A percentile compares a stretch with the other conserved stretches of the same genome.
These are phyloP conservation scores for Heterohyrax brucei DNA, from an alignment of 2,797 vertebrate genomes.

Conservation along the genomic window DNA sequence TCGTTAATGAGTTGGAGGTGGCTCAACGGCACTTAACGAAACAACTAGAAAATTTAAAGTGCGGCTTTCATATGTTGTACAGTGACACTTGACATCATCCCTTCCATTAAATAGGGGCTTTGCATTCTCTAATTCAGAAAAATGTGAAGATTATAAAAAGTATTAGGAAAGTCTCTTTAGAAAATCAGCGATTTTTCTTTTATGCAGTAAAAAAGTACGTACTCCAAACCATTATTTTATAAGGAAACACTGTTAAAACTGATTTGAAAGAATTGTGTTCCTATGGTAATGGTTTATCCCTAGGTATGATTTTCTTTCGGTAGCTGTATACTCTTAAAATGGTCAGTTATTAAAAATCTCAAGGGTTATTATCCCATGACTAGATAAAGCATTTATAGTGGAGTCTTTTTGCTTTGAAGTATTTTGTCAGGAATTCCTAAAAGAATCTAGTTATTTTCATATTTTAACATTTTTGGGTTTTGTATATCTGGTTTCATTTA, in stretches of 20 bases:
- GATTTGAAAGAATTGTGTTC: neutral
- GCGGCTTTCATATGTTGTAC: neutral
- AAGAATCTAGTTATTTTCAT: neutral
- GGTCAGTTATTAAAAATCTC: constrained; percentile 26
- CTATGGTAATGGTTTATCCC: neutral
- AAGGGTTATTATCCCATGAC: neutral
- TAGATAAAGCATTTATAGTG: neutral
- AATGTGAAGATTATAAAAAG: neutral
- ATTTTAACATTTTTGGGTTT: neutral
- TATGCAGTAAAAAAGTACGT: neutral
- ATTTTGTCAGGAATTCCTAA: neutral
- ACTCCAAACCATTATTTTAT: neutral
- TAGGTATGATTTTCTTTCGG: neutral
- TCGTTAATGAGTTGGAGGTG: too few relatives aligned
- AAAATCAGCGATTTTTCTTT: neutral
- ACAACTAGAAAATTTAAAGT: neutral
- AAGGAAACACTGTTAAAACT: neutral
- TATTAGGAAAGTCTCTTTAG: neutral
- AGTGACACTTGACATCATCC: too few relatives aligned
- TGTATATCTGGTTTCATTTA: constrained; percentile 47
- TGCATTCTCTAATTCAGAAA: neutral
- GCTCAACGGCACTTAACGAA: too few relatives aligned
- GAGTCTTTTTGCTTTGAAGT: neutral
- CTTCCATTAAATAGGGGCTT: neutral
- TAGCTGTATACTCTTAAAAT: constrained; percentile 18